Percentiles rank a stretch among this genome's conserved stretches.
Evolutionary conservation across 37 sponge, comb jelly and placozoan species (phyloP).

Genomic region (Eunapius fragilis): DNA sequence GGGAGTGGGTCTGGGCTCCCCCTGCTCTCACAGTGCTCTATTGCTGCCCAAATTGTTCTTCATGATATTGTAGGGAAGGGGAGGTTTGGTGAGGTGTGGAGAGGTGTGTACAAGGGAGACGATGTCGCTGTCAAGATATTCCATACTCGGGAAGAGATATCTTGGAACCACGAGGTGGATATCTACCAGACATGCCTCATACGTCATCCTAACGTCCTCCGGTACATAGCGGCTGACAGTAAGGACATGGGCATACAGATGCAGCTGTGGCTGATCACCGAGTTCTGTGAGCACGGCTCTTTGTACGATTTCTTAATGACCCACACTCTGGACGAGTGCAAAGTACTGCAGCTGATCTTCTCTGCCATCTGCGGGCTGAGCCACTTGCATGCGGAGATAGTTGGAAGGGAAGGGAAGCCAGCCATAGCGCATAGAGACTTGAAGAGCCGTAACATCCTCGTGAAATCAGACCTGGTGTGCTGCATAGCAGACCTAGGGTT

Average conservation of each 20-base stretch:
- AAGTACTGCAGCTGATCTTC: slow-evolving; percentile 30
- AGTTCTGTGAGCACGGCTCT: slow-evolving; percentile 75
- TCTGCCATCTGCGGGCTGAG: slow-evolving; percentile 67
- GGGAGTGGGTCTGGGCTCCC: slow-evolving; percentile 84
- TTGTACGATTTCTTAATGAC: slow-evolving; percentile 70
- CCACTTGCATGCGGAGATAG: slow-evolving; percentile 76
- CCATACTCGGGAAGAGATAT: slow-evolving; percentile 77
- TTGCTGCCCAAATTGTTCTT: slow-evolving; percentile 70
- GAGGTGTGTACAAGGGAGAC: slow-evolving; percentile 73
- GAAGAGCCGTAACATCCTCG: slow-evolving; percentile 93
- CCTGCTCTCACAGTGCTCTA: slow-evolving; percentile 73
- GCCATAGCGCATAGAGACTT: slow-evolving; percentile 95
- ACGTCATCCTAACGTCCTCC: slow-evolving; percentile 80
- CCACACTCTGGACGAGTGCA: slow-evolving; percentile 34
- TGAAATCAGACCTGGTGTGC: slow-evolving; percentile 74
- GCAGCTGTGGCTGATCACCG: slow-evolving; percentile 90
- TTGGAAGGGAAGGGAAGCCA: slow-evolving; percentile 68
- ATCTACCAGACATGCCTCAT: slow-evolving; percentile 80
- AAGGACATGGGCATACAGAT: slow-evolving; percentile 64
- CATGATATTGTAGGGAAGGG: slow-evolving; percentile 83
- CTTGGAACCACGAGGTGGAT: slow-evolving; percentile 81
- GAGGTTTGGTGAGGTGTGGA: slow-evolving; percentile 84
- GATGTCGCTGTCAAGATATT: slow-evolving; percentile 93
- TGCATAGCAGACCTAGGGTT: slow-evolving; percentile 94
- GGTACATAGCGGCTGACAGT: slow-evolving; percentile 59